Evolutionary conservation across 2,797 vertebrate species (phyloP).

Genomic region (Kryptolebias ocellatus): DNA sequence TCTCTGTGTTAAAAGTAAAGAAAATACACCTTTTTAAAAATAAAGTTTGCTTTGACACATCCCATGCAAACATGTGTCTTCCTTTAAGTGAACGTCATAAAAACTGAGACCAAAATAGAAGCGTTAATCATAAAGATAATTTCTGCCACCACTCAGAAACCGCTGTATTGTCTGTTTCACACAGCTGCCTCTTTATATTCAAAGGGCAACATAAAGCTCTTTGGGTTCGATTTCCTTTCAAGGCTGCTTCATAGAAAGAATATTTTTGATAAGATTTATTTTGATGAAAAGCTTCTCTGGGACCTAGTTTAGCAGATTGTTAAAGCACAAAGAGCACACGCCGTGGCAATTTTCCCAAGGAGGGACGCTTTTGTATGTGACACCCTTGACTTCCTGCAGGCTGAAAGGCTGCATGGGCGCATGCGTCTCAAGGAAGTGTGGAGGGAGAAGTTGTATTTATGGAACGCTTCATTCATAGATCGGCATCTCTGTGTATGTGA

Average conservation of each 20-base stretch:
- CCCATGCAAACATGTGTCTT: background rate
- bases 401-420: constrained; percentile 2
- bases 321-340: constrained; percentile 21
- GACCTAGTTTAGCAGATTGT: constrained; percentile 10
- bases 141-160: background rate
- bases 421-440: constrained; percentile 8
- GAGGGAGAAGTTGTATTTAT: constrained; percentile 9
- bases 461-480: constrained; percentile 19
- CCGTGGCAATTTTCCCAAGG: constrained; percentile 13
- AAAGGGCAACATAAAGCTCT: constrained; percentile 17
- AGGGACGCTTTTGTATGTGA: constrained; percentile 18
- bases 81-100: constrained; percentile 6
- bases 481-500: constrained; percentile 24
- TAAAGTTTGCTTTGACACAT: background rate
- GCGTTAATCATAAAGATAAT: constrained; percentile 1
- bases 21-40: background rate
- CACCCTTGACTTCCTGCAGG: constrained; percentile 27
- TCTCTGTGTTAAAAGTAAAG: background rate
- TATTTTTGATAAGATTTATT: constrained; percentile 40
- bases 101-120: constrained; percentile 1
- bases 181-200: constrained; percentile 3
- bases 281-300: constrained; percentile 29
- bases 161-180: background rate
- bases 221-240: constrained; percentile 27
- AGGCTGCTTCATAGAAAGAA: constrained; percentile 30